Evolutionary conservation across 2,797 vertebrate species (phyloP).

Genomic region (Fundulus diaphanus): DNA sequence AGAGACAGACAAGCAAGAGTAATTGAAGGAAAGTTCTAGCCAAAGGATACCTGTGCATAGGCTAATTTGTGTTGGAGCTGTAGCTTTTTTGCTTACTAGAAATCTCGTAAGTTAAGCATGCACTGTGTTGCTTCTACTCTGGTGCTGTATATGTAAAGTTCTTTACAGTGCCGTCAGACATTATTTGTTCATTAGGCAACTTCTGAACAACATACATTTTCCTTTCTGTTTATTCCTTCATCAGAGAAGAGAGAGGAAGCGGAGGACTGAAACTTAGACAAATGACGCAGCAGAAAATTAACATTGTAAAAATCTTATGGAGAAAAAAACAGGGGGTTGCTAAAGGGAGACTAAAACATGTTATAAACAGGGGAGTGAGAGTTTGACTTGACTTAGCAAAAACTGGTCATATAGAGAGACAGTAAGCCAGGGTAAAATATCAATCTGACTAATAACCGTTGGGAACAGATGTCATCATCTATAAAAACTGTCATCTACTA

Average conservation of each 20-base stretch:
- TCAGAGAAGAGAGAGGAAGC: not conserved
- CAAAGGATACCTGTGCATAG: not conserved
- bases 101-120: slow-evolving; percentile 10
- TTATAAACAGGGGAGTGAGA: not conserved
- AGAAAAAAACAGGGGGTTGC: not conserved
- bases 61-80: not conserved
- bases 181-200: not conserved
- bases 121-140: slow-evolving; percentile 1
- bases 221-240: not conserved
- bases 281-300: not conserved
- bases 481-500: not conserved
- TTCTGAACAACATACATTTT: not conserved
- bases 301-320: not conserved
- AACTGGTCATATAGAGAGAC: not conserved
- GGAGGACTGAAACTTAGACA: not conserved
- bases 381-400: not conserved
- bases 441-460: not conserved
- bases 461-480: not conserved
- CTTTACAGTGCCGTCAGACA: slow-evolving; percentile 4
- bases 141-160: slow-evolving; percentile 7
- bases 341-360: not conserved
- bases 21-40: slow-evolving; percentile 18
- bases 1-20: slow-evolving; percentile 27
- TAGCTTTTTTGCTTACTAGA: not conserved
- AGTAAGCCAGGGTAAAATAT: not conserved